Base-by-base conservation (phyloP, 64 coral and sea anemone genomes). In the Trachythela sp. region DNA sequence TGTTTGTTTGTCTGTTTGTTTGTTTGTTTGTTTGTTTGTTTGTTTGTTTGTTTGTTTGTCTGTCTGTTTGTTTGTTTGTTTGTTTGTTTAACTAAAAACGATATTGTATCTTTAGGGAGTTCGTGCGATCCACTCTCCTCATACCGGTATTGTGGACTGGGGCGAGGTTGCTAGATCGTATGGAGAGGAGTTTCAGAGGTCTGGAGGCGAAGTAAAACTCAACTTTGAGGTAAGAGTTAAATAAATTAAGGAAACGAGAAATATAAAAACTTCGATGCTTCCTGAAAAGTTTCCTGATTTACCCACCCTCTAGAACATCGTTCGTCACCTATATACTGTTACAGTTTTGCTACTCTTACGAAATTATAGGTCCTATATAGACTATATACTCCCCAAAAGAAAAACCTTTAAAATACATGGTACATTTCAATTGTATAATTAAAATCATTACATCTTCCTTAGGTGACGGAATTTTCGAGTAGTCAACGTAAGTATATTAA, bases 121-220 rank as follows among this genome's bases (percentile, higher is more conserved):
- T 39, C 92, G 85, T 92, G 96, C 96, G 18, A 99, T 99, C 38
- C 32, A 92, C 24, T 99, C 96, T 87, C 96, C 96, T 13, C 84
- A 99, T 84, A 99, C 96, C 84, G 96, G 96, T 33, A 99, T 99
- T 70, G 70, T 99, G 33, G 96, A 99, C 56, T 99, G 96, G 96
- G 93, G 90, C 41, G 88, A 93, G 87, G 93, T 99, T 27, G 91
- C 93, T 10, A 89, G 51, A 72, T 91, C 89, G 34, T 99, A 94
- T 95, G 96, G 93, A 35, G 87, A 94, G 36, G 90, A 99, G 64
- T 99, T 99, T 83, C 90, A 77, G 33, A 89, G 77, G 33, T 58
- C 70, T 50, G 93, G 96, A 13, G 96, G 96, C 17, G 93, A 99
- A 31, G 92, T 99, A 35, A 95, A 89, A 86, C 91, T 91, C 51